Percentiles rank a stretch among this genome's conserved stretches.
Conservation (phyloP, 2,113 vertebrate species). For the Emberiza fucata region DNA sequence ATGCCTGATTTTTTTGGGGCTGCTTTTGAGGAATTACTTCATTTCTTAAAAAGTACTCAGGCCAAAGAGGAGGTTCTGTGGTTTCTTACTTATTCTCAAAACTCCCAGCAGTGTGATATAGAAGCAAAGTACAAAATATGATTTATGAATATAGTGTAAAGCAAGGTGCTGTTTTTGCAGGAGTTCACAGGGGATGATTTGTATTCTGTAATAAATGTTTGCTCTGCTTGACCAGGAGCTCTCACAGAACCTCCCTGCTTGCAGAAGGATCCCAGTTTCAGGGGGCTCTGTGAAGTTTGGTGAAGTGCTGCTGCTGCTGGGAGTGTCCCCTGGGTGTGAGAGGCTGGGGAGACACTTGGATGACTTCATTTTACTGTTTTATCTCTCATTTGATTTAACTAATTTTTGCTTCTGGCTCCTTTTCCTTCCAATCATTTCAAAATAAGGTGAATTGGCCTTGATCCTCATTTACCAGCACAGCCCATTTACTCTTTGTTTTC, state of each 20-base stretch:
- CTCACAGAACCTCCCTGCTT: background rate
- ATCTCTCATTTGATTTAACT: background rate
- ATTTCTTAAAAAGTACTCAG: background rate
- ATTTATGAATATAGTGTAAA: background rate
- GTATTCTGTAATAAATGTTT: background rate
- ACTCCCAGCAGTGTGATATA: background rate
- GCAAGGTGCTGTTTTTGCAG: background rate
- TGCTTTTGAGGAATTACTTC: background rate
- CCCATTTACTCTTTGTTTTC: background rate
- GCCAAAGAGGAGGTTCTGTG: background rate
- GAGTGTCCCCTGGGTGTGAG: background rate
- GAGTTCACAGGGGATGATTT: background rate
- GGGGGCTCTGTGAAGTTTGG: background rate
- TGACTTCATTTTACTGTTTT: background rate
- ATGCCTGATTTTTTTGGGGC: background rate
- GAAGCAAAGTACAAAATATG: background rate
- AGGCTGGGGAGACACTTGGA: background rate
- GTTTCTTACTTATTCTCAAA: background rate
- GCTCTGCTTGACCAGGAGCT: background rate
- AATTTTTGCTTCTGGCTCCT: background rate
- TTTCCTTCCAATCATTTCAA: background rate
- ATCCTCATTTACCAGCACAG: background rate
- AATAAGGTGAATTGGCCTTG: fast-evolving
- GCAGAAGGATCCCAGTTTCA: background rate
- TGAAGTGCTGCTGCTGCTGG: background rate